Base-by-base conservation (phyloP, 2,797 vertebrate species). In the Furcifer pardalis region DNA sequence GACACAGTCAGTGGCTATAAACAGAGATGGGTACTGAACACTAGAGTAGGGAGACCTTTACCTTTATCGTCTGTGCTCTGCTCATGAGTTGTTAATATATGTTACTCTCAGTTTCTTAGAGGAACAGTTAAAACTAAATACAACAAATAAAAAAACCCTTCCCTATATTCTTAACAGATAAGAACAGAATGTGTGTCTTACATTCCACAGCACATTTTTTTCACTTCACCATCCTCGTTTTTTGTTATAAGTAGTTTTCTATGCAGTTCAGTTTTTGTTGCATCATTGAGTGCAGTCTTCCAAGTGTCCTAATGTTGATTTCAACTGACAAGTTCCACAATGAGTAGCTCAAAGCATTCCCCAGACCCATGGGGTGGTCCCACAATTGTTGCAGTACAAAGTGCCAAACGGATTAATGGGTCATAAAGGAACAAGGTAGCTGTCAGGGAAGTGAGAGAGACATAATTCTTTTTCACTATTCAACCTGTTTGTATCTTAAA, bases 241-340 rank as follows among this genome's bases (percentile, higher is more conserved):
- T 62, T 73, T 9, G 59, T 46, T 83, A 25, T 63, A 72, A 59
- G 46, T 1, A 2, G n/a, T 90, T 32, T 7, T 77, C 63, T 30
- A 5, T 19, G 25, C n/a, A 85, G 17, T 46, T 49, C 7, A 85
- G 63, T 83, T 68, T 8, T 4, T 27, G 80, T 60, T 52, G 80
- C 40, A 85, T 86, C 75, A 56, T 56, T 19, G 52, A 15, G 79
- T 83, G 52, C 40, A 59, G 10, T 0, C 17, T 85, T 81, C 52
- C 32, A 44, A 21, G 1, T 32, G 25, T 74, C 21, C 84, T 89
- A 83, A 72, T 12, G 27, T 37, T 79, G 42, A 84, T 82, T 86
- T 90, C 42, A 81, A 78, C 68, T 77, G 82, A 77, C 74, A 73
- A 56, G 60, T 88, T 83, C 82, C 76, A 59, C 63, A 87, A 44